Evolutionary conservation across 2,113 vertebrate genomes (phyloP).

Genomic region (Phylloscopus whistleri): DNA sequence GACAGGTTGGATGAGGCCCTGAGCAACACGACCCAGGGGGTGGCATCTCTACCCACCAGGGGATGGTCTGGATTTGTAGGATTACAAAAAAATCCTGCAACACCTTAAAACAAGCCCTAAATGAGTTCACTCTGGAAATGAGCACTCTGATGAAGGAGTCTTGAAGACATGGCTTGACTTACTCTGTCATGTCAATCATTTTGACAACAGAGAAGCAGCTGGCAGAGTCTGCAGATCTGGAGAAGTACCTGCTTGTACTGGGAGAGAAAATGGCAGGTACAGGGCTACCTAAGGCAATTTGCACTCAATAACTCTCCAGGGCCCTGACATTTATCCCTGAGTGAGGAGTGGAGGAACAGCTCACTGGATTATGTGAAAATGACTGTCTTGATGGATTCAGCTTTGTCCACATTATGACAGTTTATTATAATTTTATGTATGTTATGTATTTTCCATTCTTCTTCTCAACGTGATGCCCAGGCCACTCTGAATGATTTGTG

Average conservation of each 20-base stretch:
- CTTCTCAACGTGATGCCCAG: background rate
- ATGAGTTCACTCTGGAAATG: background rate
- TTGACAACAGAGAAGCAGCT: background rate
- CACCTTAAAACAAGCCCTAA: background rate
- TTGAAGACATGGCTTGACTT: background rate
- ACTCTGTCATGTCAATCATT: background rate
- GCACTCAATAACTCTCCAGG: background rate
- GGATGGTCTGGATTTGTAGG: background rate
- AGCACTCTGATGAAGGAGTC: background rate
- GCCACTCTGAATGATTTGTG: slow-evolving; percentile 18
- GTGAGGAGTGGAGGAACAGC: background rate
- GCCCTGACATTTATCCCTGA: background rate
- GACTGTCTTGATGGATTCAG: background rate
- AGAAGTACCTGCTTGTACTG: background rate
- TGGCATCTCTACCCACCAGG: background rate
- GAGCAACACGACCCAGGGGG: background rate
- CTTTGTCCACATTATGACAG: slow-evolving; percentile 15
- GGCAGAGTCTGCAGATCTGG: background rate
- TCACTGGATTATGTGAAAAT: background rate
- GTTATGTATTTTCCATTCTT: slow-evolving; percentile 28
- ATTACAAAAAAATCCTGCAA: background rate
- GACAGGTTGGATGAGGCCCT: background rate
- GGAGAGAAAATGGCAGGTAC: background rate
- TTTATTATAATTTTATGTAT: slow-evolving; percentile 57
- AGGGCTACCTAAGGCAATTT: background rate